phyloP scores from a whole-genome alignment of 2,888 invertebrate genomes.

The Orchesellides sinensis region DNA sequence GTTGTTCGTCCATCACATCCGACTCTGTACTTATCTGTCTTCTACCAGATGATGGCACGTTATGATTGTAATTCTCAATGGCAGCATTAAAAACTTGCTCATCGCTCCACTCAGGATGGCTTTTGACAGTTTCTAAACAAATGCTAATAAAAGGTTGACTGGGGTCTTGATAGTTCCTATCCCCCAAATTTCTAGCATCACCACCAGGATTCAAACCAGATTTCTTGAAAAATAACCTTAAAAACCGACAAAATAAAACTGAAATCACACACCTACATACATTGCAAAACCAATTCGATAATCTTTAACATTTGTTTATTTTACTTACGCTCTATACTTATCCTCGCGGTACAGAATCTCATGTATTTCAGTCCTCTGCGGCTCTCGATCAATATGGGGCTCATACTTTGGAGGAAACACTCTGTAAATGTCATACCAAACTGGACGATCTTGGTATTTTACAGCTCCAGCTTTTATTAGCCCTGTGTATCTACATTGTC shows the following conservation, averaged over 20 bases:
- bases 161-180: slow-evolving; percentile 55
- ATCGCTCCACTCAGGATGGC: slow-evolving; percentile 79
- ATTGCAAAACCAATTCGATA: neutral
- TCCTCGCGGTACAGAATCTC: slow-evolving; percentile 92
- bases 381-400: slow-evolving; percentile 86
- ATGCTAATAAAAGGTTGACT: slow-evolving; percentile 79
- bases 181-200: slow-evolving; percentile 51
- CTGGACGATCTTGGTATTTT: slow-evolving; percentile 88
- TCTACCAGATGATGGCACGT: neutral
- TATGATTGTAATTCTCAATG: slow-evolving; percentile 30
- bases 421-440: slow-evolving; percentile 96
- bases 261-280: neutral
- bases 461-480: slow-evolving; percentile 88
- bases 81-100: slow-evolving; percentile 79
- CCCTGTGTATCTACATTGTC: slow-evolving; percentile 83
- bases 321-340: slow-evolving; percentile 85
- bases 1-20: neutral
- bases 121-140: slow-evolving; percentile 81
- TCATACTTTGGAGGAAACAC: slow-evolving; percentile 92
- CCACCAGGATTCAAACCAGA: slow-evolving; percentile 69
- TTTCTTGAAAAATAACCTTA: slow-evolving; percentile 77
- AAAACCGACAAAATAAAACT: slow-evolving; percentile 67
- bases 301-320: neutral
- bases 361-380: slow-evolving; percentile 80
- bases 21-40: neutral